These are phyloP conservation scores for Congeria kusceri DNA, from an alignment of 2,888 invertebrate genomes.

Conservation along the genomic window DNA sequence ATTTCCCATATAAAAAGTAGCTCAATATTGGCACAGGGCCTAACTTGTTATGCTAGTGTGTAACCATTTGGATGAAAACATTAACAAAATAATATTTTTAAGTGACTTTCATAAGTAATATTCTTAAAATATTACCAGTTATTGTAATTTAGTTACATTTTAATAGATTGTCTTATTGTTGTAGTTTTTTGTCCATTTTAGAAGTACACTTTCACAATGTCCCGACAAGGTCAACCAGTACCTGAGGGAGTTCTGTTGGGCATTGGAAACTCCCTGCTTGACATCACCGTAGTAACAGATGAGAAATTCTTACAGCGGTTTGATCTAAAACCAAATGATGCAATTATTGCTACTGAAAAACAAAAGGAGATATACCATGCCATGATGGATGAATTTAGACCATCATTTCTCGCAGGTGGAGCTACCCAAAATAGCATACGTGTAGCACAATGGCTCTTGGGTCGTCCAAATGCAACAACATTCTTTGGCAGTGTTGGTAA, in stretches of 20 bases:
- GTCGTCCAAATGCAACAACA: conserved; percentile 91
- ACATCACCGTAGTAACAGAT: conserved; percentile 94
- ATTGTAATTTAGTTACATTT: too few relatives aligned
- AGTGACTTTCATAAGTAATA: not conserved
- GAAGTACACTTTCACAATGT: conserved; percentile 55
- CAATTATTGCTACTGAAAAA: conserved; percentile 95
- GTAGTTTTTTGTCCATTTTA: conserved; percentile 48
- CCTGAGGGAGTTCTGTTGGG: conserved; percentile 92
- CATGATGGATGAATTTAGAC: conserved; percentile 87
- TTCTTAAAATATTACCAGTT: not conserved
- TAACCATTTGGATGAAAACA: not conserved
- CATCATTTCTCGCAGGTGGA: conserved; percentile 97
- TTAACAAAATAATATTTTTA: not conserved
- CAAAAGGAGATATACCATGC: conserved; percentile 90
- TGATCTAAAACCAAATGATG: conserved; percentile 94
- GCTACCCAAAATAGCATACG: conserved; percentile 97
- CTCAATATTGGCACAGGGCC: too few relatives aligned
- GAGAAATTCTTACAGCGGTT: conserved; percentile 93
- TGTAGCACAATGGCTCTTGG: conserved; percentile 96
- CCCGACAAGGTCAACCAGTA: conserved; percentile 51
- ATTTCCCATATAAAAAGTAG: too few relatives aligned
- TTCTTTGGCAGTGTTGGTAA: conserved; percentile 98
- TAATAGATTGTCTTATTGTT: too few relatives aligned
- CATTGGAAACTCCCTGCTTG: conserved; percentile 97
- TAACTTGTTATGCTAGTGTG: too few relatives aligned